phyloP scores from a whole-genome alignment of 2,888 invertebrate genomes.

The Altica lythri region DNA sequence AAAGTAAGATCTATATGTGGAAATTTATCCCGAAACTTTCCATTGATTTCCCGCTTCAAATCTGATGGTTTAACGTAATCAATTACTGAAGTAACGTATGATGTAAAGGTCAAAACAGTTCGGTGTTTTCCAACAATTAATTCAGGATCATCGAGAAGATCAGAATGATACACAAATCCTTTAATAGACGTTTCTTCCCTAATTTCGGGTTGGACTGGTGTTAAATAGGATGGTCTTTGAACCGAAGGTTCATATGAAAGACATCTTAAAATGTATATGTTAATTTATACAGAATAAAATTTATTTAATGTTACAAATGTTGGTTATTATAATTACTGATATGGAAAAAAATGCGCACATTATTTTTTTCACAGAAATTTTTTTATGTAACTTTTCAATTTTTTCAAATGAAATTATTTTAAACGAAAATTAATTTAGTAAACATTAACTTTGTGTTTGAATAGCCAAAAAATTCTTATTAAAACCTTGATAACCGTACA shows the following conservation, averaged over 20 bases:
- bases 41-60: slow-evolving; percentile 94
- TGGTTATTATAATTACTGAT: too few relatives aligned
- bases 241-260: slow-evolving; percentile 73
- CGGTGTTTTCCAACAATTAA: slow-evolving; percentile 87
- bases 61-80: slow-evolving; percentile 96
- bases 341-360: too few relatives aligned
- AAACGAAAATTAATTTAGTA: too few relatives aligned
- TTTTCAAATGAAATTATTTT: too few relatives aligned
- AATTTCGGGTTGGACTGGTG: slow-evolving; percentile 57
- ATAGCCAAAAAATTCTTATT: too few relatives aligned
- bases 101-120: slow-evolving; percentile 84
- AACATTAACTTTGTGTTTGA: too few relatives aligned
- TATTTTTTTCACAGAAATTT: too few relatives aligned
- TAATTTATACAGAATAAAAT: background rate
- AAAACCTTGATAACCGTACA: too few relatives aligned
- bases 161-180: slow-evolving; percentile 71
- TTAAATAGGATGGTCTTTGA: slow-evolving; percentile 58
- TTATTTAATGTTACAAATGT: too few relatives aligned
- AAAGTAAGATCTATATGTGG: slow-evolving; percentile 92
- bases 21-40: slow-evolving; percentile 94
- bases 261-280: slow-evolving; percentile 60
- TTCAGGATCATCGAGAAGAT: slow-evolving; percentile 91
- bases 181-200: slow-evolving; percentile 54
- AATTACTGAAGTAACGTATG: slow-evolving; percentile 93
- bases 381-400: too few relatives aligned